Evolutionary conservation across 2,888 invertebrate species (phyloP).

Genomic region (Orthonevra nobilis): DNA sequence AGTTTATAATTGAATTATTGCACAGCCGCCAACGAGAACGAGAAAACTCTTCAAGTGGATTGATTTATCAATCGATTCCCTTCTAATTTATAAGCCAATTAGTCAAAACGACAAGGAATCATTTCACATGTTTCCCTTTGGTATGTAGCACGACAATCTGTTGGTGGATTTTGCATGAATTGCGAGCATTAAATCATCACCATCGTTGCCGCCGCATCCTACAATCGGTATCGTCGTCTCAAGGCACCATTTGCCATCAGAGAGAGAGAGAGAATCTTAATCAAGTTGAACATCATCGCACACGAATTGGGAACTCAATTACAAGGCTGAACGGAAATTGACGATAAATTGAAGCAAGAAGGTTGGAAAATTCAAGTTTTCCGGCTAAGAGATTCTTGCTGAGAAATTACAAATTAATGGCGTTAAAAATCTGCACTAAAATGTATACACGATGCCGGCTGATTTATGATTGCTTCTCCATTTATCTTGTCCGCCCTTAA

Average conservation of each 20-base stretch:
- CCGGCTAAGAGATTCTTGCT: constrained; percentile 16
- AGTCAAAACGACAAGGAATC: constrained; percentile 58
- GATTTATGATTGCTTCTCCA: constrained; percentile 63
- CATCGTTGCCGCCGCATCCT: constrained; percentile 9
- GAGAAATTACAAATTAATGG: no score
- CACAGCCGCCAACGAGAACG: constrained; percentile 22
- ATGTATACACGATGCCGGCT: no score
- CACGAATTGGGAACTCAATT: constrained; percentile 76
- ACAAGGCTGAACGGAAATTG: constrained; percentile 80
- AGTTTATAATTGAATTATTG: constrained; percentile 54
- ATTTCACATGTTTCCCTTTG: constrained; percentile 18
- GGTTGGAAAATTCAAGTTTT: constrained; percentile 61
- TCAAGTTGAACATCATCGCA: constrained; percentile 67
- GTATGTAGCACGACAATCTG: constrained; percentile 2
- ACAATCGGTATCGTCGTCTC: constrained; percentile 13
- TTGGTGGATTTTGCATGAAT: constrained; percentile 38
- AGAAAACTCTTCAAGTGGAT: constrained; percentile 31
- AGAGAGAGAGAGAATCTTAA: constrained; percentile 59
- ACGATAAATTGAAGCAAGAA: constrained; percentile 69
- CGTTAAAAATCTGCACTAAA: constrained; percentile 37
- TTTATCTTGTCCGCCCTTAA: constrained; percentile 57
- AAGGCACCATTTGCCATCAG: constrained; percentile 43
- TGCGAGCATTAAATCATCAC: constrained; percentile 65
- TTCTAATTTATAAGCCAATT: constrained; percentile 70
- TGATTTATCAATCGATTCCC: constrained; percentile 71